phyloP scores from a whole-genome alignment of 2,797 vertebrate species.

The Micropoecilia bifurca region DNA sequence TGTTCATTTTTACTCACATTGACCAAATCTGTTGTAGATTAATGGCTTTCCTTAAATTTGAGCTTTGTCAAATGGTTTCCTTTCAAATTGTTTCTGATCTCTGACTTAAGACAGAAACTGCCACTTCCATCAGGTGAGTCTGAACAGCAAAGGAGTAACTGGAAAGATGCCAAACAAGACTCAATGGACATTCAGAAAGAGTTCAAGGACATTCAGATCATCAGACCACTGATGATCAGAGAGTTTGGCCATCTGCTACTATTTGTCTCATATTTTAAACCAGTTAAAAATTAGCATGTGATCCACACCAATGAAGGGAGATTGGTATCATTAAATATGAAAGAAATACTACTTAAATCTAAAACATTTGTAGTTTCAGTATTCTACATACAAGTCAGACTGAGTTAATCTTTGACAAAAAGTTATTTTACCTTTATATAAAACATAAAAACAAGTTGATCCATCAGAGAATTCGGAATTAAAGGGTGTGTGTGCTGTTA shows the following conservation, averaged over 20 bases:
- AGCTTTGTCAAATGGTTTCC: neutral
- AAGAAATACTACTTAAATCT: neutral
- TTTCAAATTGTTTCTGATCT: neutral
- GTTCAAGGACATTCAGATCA: conserved; percentile 8
- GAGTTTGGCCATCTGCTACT: neutral
- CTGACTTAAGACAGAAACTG: neutral
- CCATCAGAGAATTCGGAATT: neutral
- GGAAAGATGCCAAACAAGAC: conserved; percentile 1
- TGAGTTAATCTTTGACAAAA: neutral
- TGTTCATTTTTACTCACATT: neutral
- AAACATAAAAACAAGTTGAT: neutral
- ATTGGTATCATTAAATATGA: neutral
- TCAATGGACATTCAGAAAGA: neutral
- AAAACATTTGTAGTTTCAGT: neutral
- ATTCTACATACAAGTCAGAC: neutral
- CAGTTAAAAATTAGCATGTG: neutral
- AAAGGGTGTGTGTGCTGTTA: neutral
- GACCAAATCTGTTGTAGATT: neutral
- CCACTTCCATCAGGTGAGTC: neutral
- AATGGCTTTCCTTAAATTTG: neutral
- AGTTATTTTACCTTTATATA: neutral
- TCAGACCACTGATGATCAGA: neutral
- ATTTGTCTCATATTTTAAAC: neutral
- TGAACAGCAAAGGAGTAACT: neutral
- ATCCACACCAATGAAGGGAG: neutral